Base-by-base conservation (phyloP, 1,140 invertebrate genomes). In the Coelopa frigida region DNA sequence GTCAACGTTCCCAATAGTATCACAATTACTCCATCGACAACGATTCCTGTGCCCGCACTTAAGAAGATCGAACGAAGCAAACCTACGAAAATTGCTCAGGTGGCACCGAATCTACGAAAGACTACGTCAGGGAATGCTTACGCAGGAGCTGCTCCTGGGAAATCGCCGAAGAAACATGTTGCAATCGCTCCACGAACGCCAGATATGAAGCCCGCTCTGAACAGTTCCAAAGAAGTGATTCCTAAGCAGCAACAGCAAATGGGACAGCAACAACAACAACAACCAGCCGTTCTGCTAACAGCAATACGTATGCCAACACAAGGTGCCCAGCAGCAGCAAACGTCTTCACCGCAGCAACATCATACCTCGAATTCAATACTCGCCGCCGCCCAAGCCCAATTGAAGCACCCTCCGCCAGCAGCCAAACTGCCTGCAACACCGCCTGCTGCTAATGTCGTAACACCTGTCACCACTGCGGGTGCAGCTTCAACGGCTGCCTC, bases 251-350 rank as follows among this genome's bases (percentile, higher is more conserved):
- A 61, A 49, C 55, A 62, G 31, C 55, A 63, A 35, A 46, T 45
- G 26, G 53, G 49, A 36, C 54, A 15, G 24, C 45, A 46, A 26
- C 53, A 29, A 31, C 44, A 21, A 35, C 44, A 50, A 67, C 71
- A 23, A 37, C 72, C 54, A 7, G 72, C 74, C 47, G 70, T 76
- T 7, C 72, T 75, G 65, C 59, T 75, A 5, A 72, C 74, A 22
- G 68, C 73, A 1, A 62, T 75, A 55, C 68, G 72, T 53, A 70
- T 76, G 66, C 73, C 74, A 15, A 70, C 71, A 46, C 73, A 71
- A 21, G 44, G 47, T 40, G 11, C 36, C 39, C 36, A 4, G 20
- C 51, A 4, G n/a, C 50, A 11, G 24, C 48, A 37, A n/a, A 41
- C 40, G 8, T 33, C 42, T 51, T n/a, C 48, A 45, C 35, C 22